phyloP scores from a whole-genome alignment of 1,140 invertebrate species.

The Chionoecetes opilio region DNA sequence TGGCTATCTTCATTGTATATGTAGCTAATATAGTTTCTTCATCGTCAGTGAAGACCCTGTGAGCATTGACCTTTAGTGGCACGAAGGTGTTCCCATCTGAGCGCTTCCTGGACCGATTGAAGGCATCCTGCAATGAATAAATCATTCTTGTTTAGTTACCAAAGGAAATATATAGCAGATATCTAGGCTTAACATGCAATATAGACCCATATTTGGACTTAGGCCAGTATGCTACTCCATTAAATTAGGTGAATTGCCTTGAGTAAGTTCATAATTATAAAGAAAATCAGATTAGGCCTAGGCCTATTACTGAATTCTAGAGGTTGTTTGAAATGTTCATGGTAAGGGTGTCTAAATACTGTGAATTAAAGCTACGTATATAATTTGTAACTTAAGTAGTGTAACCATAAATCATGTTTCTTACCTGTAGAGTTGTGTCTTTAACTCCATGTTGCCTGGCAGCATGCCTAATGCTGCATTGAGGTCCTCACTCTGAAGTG shows the following conservation, averaged over 20 bases:
- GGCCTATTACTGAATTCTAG: no score
- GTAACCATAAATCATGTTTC: not conserved
- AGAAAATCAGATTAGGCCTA: no score
- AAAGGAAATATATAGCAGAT: no score
- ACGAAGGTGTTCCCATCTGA: conserved; percentile 34
- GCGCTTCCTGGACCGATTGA: conserved; percentile 43
- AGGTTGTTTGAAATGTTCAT: no score
- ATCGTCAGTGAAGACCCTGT: conserved; percentile 23
- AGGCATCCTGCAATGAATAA: conserved; percentile 58
- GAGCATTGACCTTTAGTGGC: not conserved
- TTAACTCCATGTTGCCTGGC: not conserved
- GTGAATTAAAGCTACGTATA: no score
- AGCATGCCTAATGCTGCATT: conserved; percentile 22
- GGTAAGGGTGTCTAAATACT: no score
- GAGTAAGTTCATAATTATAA: no score
- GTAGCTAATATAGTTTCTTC: not conserved
- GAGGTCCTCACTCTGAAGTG: conserved; percentile 36
- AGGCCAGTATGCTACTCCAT: no score
- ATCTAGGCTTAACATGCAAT: no score
- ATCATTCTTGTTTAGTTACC: not conserved
- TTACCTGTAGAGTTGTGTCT: conserved; percentile 44
- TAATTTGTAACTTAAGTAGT: no score
- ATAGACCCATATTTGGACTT: no score
- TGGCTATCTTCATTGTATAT: conserved; percentile 28
- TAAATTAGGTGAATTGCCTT: no score